Conservation (phyloP, 1,140 invertebrate genomes). For the Euglossa dilemma region DNA sequence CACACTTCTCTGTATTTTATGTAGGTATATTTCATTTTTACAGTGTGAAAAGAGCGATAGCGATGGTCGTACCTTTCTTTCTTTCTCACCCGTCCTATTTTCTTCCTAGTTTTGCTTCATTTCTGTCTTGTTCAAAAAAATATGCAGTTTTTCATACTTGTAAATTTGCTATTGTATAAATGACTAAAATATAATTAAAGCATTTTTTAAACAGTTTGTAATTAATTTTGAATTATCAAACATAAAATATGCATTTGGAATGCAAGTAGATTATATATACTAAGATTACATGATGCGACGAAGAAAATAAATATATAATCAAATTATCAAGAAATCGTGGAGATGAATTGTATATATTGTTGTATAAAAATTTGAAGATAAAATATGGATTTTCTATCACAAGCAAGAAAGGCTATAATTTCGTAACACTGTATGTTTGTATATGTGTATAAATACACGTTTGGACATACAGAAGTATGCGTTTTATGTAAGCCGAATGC, state of each 20-base stretch:
- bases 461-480: background rate
- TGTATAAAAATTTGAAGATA: background rate
- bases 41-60: conserved; percentile 50
- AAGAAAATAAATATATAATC: conserved; percentile 10
- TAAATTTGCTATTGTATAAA: background rate
- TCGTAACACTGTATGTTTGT: background rate
- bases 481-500: background rate
- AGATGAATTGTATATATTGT: background rate
- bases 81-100: background rate
- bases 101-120: background rate
- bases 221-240: conserved; percentile 9
- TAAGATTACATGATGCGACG: background rate
- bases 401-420: background rate
- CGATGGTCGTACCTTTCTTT: background rate
- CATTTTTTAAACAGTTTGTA: background rate
- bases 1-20: conserved; percentile 3
- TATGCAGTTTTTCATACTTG: background rate
- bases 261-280: conserved; percentile 3
- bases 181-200: conserved; percentile 7
- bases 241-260: conserved; percentile 38
- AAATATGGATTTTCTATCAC: background rate
- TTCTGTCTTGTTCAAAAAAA: conserved; percentile 13
- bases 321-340: background rate
- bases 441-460: background rate
- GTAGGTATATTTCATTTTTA: conserved; percentile 28